Evolutionary conservation across 2,113 vertebrate species (phyloP).

Genomic region (Aegithalos caudatus): DNA sequence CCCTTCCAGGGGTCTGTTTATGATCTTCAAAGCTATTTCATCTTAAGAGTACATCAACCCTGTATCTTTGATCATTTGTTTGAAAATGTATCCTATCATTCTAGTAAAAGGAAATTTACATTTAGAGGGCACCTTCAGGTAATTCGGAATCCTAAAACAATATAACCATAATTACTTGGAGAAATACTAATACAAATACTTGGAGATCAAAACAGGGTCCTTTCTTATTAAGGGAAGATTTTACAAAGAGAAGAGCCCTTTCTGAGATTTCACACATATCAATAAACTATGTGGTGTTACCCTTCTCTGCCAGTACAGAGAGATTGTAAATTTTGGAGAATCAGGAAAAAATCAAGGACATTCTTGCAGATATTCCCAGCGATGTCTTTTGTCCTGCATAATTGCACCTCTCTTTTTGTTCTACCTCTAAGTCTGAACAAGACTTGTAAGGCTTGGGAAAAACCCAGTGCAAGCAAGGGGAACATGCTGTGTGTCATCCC

Average conservation of each 20-base stretch:
- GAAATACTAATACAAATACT: neutral
- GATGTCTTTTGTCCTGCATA: neutral
- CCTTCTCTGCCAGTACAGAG: neutral
- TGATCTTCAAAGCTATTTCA: conserved; percentile 6
- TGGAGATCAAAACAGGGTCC: neutral
- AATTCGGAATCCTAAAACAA: conserved; percentile 4
- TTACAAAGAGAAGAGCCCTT: neutral
- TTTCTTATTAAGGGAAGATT: neutral
- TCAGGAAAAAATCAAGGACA: neutral
- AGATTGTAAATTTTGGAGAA: neutral
- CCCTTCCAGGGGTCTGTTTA: neutral
- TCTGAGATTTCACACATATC: neutral
- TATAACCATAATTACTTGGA: neutral
- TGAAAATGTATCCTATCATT: neutral
- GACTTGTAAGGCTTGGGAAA: neutral
- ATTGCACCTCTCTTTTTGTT: neutral
- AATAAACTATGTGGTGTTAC: neutral
- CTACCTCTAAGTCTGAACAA: neutral
- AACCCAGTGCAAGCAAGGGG: neutral
- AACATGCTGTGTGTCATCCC: neutral
- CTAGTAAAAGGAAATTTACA: neutral
- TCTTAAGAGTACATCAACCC: neutral
- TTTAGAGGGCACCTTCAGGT: neutral
- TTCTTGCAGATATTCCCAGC: neutral
- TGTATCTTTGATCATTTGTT: neutral